A percentile compares a stretch with the other conserved stretches of the same genome.
These are phyloP conservation scores for Tholera decimalis DNA, from an alignment of 2,888 invertebrate genomes.

Conservation along the genomic window DNA sequence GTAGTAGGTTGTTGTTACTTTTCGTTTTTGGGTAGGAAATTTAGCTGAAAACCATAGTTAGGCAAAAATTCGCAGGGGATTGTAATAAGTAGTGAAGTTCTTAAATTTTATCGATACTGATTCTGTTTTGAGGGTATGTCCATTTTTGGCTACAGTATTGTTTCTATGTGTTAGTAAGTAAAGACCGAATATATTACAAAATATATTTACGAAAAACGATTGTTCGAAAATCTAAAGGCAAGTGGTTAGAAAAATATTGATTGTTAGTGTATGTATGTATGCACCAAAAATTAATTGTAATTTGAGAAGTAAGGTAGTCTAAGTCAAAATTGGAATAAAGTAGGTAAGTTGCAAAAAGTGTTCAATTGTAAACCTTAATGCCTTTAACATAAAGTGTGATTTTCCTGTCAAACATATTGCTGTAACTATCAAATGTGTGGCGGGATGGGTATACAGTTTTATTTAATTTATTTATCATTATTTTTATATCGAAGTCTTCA, in stretches of 20 bases:
- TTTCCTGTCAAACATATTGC: conserved; percentile 41
- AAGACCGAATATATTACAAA: not conserved
- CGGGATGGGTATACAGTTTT: conserved; percentile 49
- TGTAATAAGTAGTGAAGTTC: not conserved
- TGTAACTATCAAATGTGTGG: conserved; percentile 37
- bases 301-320: conserved; percentile 22
- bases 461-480: conserved; percentile 52
- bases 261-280: conserved; percentile 15
- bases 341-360: not conserved
- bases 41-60: not conserved
- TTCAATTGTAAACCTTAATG: conserved; percentile 29
- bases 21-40: not conserved
- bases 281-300: conserved; percentile 48
- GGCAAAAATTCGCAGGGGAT: not conserved
- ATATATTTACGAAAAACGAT: conserved; percentile 2
- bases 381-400: conserved; percentile 23
- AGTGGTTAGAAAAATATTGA: not conserved
- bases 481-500: conserved; percentile 41
- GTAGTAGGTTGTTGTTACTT: conserved; percentile 10
- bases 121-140: no score
- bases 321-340: conserved; percentile 10
- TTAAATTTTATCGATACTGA: conserved; percentile 21
- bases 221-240: conserved; percentile 12
- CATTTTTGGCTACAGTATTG: not conserved
- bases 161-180: not conserved